These are phyloP conservation scores for Chymomyza procnemis DNA, from an alignment of 2,888 invertebrate species.

Conservation along the genomic window DNA sequence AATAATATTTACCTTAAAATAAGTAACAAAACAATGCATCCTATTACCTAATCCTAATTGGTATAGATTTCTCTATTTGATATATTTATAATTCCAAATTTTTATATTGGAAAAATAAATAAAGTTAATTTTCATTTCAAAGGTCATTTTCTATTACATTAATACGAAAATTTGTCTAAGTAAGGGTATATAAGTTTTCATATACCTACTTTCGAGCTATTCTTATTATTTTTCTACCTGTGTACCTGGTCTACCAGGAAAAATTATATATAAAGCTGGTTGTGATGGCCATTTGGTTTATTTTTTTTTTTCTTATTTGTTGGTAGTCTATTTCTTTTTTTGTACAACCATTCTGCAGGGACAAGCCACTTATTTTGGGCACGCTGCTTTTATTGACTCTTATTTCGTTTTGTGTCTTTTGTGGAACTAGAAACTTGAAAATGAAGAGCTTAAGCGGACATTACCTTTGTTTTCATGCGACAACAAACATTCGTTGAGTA, in stretches of 20 bases:
- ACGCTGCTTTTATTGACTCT: slow-evolving; percentile 53
- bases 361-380: slow-evolving; percentile 9
- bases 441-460: neutral
- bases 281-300: slow-evolving; percentile 22
- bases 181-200: neutral
- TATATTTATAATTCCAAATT: too few species aligned
- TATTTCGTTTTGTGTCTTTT: slow-evolving; percentile 35
- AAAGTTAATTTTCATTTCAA: too few species aligned
- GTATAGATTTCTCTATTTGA: too few species aligned
- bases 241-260: slow-evolving; percentile 39
- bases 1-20: too few species aligned
- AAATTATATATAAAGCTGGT: slow-evolving; percentile 61
- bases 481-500: slow-evolving; percentile 63
- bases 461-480: slow-evolving; percentile 15
- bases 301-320: slow-evolving; percentile 28
- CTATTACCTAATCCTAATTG: too few species aligned
- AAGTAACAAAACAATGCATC: too few species aligned
- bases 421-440: slow-evolving; percentile 2
- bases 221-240: slow-evolving; percentile 8
- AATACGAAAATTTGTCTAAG: too few species aligned
- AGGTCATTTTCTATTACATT: too few species aligned
- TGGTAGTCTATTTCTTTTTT: neutral
- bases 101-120: too few species aligned
- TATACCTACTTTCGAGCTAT: neutral
- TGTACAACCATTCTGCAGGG: slow-evolving; percentile 2